Evolutionary conservation across 1,140 invertebrate genomes (phyloP).

Genomic region (Geopemphigus sp.): DNA sequence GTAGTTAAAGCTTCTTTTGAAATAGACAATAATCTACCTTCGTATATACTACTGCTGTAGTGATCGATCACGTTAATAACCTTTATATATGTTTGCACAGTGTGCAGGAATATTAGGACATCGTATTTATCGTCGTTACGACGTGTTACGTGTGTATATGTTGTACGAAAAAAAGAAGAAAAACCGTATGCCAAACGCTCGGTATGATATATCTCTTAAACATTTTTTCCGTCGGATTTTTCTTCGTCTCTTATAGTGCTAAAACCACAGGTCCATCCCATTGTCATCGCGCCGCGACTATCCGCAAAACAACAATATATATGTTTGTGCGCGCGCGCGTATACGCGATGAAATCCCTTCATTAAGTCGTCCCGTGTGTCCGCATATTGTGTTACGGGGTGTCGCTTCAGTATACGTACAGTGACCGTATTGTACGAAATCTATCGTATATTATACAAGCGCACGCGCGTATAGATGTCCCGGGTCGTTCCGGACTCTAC

Average conservation of each 20-base stretch:
- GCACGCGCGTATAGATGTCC: no score
- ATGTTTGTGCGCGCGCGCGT: neutral
- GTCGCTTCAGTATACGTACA: no score
- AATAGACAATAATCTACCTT: constrained; percentile 11
- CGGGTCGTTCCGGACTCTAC: neutral
- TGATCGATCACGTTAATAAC: constrained; percentile 22
- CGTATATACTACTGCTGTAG: no score
- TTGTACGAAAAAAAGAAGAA: neutral
- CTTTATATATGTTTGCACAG: neutral
- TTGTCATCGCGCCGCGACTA: constrained; percentile 39
- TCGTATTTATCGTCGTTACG: constrained; percentile 10
- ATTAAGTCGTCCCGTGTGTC: constrained; percentile 36
- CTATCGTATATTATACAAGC: no score
- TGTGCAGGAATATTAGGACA: constrained; percentile 39
- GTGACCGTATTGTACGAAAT: no score
- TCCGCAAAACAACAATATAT: constrained; percentile 39
- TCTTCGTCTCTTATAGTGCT: neutral
- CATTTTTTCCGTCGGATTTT: neutral
- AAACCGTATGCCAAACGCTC: constrained; percentile 10
- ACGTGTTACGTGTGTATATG: no score
- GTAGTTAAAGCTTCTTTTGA: constrained; percentile 4
- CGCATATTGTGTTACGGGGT: no score
- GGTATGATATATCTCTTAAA: neutral
- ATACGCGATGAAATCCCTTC: constrained; percentile 36
- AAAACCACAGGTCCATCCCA: neutral